These are phyloP conservation scores for Eupelmus urozonus DNA, from an alignment of 2,888 invertebrate genomes.

Conservation along the genomic window DNA sequence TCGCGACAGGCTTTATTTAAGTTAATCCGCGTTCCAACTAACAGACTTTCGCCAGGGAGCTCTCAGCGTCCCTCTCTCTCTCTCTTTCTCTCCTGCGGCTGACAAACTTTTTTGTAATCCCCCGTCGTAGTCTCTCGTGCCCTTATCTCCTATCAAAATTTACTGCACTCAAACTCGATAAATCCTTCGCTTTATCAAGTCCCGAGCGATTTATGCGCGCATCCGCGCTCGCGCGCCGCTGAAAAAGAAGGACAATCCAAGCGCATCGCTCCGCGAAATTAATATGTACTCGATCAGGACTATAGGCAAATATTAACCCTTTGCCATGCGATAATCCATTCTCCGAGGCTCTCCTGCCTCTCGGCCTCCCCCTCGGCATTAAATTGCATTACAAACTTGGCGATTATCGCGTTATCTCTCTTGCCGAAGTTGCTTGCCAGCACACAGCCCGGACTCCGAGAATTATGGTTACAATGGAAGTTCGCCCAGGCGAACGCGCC, in stretches of 20 bases:
- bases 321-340: constrained; percentile 9
- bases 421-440: constrained; percentile 49
- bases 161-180: constrained; percentile 58
- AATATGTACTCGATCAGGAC: constrained; percentile 27
- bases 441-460: constrained; percentile 23
- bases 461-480: constrained; percentile 56
- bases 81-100: not conserved
- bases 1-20: constrained; percentile 56
- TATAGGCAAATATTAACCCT: constrained; percentile 47
- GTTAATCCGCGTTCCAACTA: constrained; percentile 54
- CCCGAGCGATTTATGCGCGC: constrained; percentile 20
- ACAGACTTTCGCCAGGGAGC: constrained; percentile 45
- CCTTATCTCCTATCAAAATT: constrained; percentile 59
- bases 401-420: constrained; percentile 60
- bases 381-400: constrained; percentile 61
- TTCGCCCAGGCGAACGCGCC: constrained; percentile 5
- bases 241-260: not conserved
- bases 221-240: not conserved
- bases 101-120: constrained; percentile 59
- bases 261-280: not conserved
- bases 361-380: constrained; percentile 20
- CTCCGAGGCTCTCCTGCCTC: too few species aligned
- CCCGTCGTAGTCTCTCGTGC: not conserved
- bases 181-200: constrained; percentile 56
- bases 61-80: constrained; percentile 17